Percentiles rank a stretch among this genome's conserved stretches.
Conservation (phyloP, 2,113 vertebrate species). For the Astur gentilis region DNA sequence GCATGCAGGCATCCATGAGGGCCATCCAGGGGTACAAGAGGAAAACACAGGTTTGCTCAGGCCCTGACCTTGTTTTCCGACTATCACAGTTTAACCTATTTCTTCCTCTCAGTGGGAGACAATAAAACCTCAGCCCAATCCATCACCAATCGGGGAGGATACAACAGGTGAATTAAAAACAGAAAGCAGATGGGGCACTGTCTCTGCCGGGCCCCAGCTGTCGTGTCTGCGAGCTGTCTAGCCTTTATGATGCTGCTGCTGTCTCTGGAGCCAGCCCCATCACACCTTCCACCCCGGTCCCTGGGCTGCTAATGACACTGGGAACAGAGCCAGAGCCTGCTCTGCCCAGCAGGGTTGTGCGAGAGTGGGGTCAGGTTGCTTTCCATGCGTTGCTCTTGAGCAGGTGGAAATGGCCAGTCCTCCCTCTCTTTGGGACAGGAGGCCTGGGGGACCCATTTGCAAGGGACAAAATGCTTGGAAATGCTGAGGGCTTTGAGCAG, state of each 20-base stretch:
- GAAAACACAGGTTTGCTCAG: background rate
- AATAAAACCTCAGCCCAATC: conserved; percentile 18
- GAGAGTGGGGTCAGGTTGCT: background rate
- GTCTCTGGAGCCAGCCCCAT: background rate
- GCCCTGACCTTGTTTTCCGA: background rate
- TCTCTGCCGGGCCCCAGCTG: conserved; percentile 27
- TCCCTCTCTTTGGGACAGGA: background rate
- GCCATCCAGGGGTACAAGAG: background rate
- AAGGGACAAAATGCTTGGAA: background rate
- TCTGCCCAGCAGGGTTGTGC: background rate
- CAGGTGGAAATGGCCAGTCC: background rate
- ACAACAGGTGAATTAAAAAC: conserved; percentile 32
- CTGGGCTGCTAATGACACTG: background rate
- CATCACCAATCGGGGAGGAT: background rate
- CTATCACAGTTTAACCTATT: conserved; percentile 31
- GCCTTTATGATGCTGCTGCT: background rate
- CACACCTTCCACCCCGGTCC: background rate
- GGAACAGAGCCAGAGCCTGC: background rate
- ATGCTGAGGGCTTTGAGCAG: background rate
- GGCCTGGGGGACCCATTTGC: background rate
- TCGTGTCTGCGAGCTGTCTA: background rate
- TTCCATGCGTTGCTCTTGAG: background rate
- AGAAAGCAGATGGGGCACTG: conserved; percentile 45
- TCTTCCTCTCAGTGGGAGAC: conserved; percentile 29
- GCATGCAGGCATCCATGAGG: background rate